These are phyloP conservation scores for Potamarius usumacintae DNA, from an alignment of 2,113 vertebrate genomes.

Conservation along the genomic window DNA sequence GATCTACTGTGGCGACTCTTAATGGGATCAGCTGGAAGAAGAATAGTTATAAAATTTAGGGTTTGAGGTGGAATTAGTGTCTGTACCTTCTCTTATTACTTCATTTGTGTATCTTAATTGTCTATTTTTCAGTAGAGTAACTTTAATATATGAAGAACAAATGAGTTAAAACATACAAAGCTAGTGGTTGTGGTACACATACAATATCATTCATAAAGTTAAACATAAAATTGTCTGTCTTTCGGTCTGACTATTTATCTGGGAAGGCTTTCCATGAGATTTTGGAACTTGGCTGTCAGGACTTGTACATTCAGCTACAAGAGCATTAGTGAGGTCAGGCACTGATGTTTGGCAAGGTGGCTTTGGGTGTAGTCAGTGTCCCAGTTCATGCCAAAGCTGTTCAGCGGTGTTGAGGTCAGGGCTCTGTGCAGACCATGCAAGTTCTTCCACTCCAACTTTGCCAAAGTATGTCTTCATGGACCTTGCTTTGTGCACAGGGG, in stretches of 20 bases:
- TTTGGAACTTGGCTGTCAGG: not conserved
- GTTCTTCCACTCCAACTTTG: not conserved
- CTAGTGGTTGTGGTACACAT: not conserved
- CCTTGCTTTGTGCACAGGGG: not conserved
- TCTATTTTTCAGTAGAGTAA: not conserved
- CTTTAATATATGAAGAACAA: not conserved
- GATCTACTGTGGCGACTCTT: too few species aligned
- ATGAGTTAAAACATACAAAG: not conserved
- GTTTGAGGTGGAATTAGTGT: not conserved
- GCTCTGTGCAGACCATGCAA: not conserved
- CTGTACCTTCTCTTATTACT: not conserved
- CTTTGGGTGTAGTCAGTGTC: too few species aligned
- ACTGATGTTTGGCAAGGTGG: not conserved
- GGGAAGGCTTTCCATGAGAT: not conserved
- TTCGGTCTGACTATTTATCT: not conserved
- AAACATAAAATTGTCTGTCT: too few species aligned
- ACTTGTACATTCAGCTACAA: not conserved
- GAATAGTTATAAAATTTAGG: not conserved
- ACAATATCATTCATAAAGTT: not conserved
- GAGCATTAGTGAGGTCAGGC: not conserved
- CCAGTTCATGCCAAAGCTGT: too few species aligned
- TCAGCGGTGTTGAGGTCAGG: not conserved
- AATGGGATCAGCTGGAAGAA: too few species aligned
- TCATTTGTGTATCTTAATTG: not conserved
- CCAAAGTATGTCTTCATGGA: not conserved